phyloP scores from a whole-genome alignment of 2,797 vertebrate genomes.

The Atherinosoma microstoma region DNA sequence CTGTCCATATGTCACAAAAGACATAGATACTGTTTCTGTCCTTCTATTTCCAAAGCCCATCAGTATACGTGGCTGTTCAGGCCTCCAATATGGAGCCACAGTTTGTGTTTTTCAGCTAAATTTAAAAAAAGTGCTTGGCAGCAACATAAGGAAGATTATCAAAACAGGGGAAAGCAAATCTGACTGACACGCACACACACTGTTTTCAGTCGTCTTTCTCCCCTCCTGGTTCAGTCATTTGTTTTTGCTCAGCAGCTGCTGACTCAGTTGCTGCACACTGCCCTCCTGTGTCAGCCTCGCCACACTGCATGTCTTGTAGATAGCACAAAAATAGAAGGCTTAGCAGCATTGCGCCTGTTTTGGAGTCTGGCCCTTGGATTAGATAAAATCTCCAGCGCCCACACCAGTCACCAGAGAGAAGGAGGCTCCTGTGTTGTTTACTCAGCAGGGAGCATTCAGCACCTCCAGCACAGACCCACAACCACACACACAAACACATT shows the following conservation, averaged over 20 bases:
- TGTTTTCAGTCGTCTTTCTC: conserved; percentile 56
- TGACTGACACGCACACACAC: conserved; percentile 52
- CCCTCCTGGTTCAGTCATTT: conserved; percentile 53
- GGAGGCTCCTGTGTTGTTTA: conserved; percentile 69
- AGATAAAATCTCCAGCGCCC: conserved; percentile 74
- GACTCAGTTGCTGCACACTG: conserved; percentile 61
- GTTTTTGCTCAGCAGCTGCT: conserved; percentile 53
- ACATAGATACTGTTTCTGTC: conserved; percentile 1
- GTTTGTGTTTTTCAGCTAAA: conserved; percentile 71
- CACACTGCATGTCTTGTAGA: conserved; percentile 47
- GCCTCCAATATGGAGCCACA: conserved; percentile 57
- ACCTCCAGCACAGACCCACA: conserved; percentile 46
- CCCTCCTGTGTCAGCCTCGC: conserved; percentile 70
- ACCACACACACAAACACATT: conserved; percentile 34
- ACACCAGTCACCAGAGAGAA: conserved; percentile 64
- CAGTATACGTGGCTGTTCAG: conserved; percentile 58
- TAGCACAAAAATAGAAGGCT: conserved; percentile 79
- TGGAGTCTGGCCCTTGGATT: conserved; percentile 79
- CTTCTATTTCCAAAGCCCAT: conserved; percentile 61
- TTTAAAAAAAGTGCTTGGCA: conserved; percentile 74
- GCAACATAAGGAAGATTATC: conserved; percentile 64
- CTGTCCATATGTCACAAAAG: neutral
- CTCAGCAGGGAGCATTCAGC: conserved; percentile 74
- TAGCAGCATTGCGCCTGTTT: conserved; percentile 78
- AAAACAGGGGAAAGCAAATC: conserved; percentile 62